These are phyloP conservation scores for Manis crassicaudata DNA, from an alignment of 2,797 vertebrate genomes.

Conservation along the genomic window DNA sequence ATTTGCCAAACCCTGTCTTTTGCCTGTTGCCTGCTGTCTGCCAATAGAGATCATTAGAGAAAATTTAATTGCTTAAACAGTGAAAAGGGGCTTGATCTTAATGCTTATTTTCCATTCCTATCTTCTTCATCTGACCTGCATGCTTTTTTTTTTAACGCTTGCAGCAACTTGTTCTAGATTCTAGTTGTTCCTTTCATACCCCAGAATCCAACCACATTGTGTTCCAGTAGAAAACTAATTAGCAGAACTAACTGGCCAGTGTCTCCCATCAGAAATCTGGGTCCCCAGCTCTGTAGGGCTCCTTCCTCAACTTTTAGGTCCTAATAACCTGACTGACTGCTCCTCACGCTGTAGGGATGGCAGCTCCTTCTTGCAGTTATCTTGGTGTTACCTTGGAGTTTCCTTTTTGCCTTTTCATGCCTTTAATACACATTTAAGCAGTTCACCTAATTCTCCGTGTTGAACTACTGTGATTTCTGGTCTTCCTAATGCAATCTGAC, in stretches of 20 bases:
- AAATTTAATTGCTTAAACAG: neutral
- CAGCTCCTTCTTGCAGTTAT: neutral
- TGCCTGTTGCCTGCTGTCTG: neutral
- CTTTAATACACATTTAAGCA: neutral
- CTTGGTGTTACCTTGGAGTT: neutral
- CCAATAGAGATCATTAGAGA: neutral
- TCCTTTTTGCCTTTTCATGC: constrained; percentile 12
- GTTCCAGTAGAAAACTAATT: neutral
- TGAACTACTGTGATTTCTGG: neutral
- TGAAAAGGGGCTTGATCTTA: neutral
- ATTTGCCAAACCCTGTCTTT: neutral
- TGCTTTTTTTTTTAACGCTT: neutral
- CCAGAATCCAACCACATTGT: neutral
- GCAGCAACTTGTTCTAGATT: neutral
- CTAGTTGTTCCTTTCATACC: neutral
- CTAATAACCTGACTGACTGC: neutral
- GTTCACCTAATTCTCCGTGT: neutral
- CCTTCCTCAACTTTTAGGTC: neutral
- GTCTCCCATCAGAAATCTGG: neutral
- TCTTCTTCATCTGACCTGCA: neutral
- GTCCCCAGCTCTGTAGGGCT: neutral
- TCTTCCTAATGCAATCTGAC: neutral
- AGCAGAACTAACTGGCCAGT: neutral
- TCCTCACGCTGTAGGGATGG: neutral
- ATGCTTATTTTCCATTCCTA: neutral